These are phyloP conservation scores for Phenganax marumi DNA, from an alignment of 92 coral and sea anemone genomes.

Conservation along the genomic window DNA sequence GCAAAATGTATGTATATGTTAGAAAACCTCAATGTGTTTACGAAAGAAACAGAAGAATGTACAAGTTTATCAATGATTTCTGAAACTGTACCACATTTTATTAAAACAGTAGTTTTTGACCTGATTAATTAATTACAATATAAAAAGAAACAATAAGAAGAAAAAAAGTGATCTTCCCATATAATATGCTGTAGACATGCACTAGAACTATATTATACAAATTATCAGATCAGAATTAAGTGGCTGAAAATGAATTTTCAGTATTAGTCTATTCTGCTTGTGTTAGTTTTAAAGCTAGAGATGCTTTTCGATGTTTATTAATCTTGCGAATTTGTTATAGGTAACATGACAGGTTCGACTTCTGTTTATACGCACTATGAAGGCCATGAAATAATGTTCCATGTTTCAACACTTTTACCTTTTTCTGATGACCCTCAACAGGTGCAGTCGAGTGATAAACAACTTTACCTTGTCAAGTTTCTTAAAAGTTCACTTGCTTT, in stretches of 20 bases:
- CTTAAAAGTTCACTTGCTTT: no score
- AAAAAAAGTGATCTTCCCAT: background rate
- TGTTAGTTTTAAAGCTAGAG: background rate
- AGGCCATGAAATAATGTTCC: conserved; percentile 98
- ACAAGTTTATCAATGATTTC: no score
- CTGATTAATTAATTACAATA: no score
- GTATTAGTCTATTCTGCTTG: background rate
- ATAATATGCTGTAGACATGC: background rate
- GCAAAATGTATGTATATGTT: conserved; percentile 69
- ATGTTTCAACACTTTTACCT: conserved; percentile 90
- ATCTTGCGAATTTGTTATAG: conserved; percentile 45
- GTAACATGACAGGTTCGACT: conserved; percentile 92
- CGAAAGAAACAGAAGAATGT: background rate
- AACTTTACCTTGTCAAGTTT: no score
- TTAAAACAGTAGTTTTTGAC: no score
- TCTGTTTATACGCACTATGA: conserved; percentile 87
- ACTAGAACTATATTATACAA: no score
- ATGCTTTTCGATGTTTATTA: background rate
- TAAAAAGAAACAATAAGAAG: no score
- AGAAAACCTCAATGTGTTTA: no score
- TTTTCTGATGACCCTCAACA: conserved; percentile 94
- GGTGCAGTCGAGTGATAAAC: conserved; percentile 46
- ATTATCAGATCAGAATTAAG: no score
- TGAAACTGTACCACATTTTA: no score
- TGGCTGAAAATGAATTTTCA: background rate